Base-by-base conservation (phyloP, 1,140 invertebrate genomes). In the Hypsibius dujardini region DNA sequence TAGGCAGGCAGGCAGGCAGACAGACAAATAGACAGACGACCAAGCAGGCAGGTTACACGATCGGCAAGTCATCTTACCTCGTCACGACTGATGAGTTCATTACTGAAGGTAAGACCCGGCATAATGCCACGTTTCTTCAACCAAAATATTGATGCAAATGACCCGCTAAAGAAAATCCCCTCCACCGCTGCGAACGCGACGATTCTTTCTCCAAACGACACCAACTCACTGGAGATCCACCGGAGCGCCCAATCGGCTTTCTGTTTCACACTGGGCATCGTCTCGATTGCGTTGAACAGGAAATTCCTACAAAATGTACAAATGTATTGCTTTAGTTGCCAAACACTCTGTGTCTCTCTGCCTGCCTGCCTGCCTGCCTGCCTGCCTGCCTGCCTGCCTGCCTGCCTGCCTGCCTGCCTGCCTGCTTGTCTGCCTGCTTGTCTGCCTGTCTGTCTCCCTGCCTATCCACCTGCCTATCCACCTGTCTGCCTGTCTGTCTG, bases 91-190 rank as follows among this genome's bases (percentile, higher is more conserved):
- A 99, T 99, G 0, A 99, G 83, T 81, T 99, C 96, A 82, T 99
- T 99, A 75, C 92, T 96, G 80, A 98, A 98, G 0, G 95, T 98
- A 14, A 99, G 81, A 12, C 96, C 96, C 47, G 95, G 95, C 95
- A 99, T 98, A 0, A 97, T 82, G 2, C 95, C 95, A 72, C 95
- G 82, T 77, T 98, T 98, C 79, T 98, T 98, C 2, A 99, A 78
- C 96, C 96, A 99, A 79, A 98, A 99, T 72, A 99, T 98, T 0
- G 95, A 85, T 15, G 95, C 95, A 83, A 99, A 99, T 77, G 92
- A 95, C 42, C 96, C 96, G 72, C 90, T 92, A 78, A 95, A 95
- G 81, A 98, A 98, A 71, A 98, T 97, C 14, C 95, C 96, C 79
- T 99, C 96, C 0, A 99, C 95, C 2, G 94, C 90, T 60, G 96